Evolutionary conservation across 2,888 invertebrate genomes (phyloP).

Genomic region (Gortyna flavago): DNA sequence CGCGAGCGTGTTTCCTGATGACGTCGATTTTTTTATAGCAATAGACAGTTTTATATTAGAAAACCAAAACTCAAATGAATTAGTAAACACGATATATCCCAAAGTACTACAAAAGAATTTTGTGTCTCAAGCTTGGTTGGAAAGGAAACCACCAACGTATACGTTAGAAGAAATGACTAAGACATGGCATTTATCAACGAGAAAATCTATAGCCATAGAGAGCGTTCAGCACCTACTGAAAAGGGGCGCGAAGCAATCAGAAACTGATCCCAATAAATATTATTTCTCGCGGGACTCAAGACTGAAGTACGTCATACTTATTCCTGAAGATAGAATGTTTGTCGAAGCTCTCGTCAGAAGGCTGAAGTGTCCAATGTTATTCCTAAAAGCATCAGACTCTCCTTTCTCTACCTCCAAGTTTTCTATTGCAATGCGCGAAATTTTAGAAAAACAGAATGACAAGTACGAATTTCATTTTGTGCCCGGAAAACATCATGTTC

Average conservation of each 20-base stretch:
- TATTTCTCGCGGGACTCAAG: conserved; percentile 92
- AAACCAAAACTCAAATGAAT: conserved; percentile 81
- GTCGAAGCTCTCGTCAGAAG: conserved; percentile 88
- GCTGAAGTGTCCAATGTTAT: conserved; percentile 91
- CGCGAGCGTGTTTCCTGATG: conserved; percentile 90
- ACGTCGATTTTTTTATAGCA: conserved; percentile 89
- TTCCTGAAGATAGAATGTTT: conserved; percentile 88
- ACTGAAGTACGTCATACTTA: conserved; percentile 88
- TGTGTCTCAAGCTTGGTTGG: conserved; percentile 74
- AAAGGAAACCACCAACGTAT: conserved; percentile 91
- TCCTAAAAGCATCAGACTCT: conserved; percentile 90
- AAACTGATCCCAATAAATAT: conserved; percentile 89
- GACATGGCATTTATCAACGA: conserved; percentile 88
- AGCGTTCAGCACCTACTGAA: conserved; percentile 88
- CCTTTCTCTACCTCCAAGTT: conserved; percentile 89
- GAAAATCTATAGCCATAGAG: conserved; percentile 89
- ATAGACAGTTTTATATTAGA: conserved; percentile 87
- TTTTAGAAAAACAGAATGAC: conserved; percentile 87
- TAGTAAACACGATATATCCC: conserved; percentile 78
- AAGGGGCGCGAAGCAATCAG: conserved; percentile 90
- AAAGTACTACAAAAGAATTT: conserved; percentile 86
- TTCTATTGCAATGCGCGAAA: conserved; percentile 88
- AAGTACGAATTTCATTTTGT: conserved; percentile 91
- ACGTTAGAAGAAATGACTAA: conserved; percentile 91
- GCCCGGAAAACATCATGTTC: conserved; percentile 93